Evolutionary conservation across 2,797 vertebrate species (phyloP), one percentile per base, ranked within the genome.

Genomic region (Hozukius guyotensis): DNA sequence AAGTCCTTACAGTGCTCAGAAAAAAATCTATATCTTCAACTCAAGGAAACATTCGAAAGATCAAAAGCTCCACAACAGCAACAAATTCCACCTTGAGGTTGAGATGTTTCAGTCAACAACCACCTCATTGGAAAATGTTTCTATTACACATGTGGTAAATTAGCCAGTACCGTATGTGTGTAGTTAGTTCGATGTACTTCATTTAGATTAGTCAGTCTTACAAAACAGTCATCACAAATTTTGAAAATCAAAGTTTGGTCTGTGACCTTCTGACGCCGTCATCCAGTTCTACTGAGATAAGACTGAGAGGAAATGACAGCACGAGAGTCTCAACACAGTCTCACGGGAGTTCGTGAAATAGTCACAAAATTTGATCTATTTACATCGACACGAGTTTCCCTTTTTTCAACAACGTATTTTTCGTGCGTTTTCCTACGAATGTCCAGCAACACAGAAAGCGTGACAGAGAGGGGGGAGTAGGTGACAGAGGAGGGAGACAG

Each of bases 391-490:
- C 38, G 36, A 14, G 36, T 38, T 38, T 38, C 13, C 36, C 12
- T 38, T 38, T 36, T 38, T 38, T 38, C 36, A 38, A 38, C 12
- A 38, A 38, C 12, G 38, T 16, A 42, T 42, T 42, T 42, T 42
- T 42, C 14, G 5, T 38, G 13, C 13, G 36, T 38, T 38, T 42
- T 42, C 38, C 38, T 42, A 42, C 13, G 13, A 42, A 42, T 42
- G 38, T 42, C 13, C 38, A 42, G 38, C 38, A 42, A 42, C 38
- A 42, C 13, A 67, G 60, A 20, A n/a, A 68, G 71, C 75, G 34
- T 70, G 82, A 86, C 60, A 61, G 71, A 81, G 79, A 77, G 9
- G 16, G 16, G 34, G 29, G 66, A 75, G 78, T 7, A 62, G 64
- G 66, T 24, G 71, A 80, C 53, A 59, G 36, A 64, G 65, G 62